These are phyloP conservation scores for Bimastos eiseni DNA, from an alignment of 2,888 invertebrate genomes.

Conservation along the genomic window DNA sequence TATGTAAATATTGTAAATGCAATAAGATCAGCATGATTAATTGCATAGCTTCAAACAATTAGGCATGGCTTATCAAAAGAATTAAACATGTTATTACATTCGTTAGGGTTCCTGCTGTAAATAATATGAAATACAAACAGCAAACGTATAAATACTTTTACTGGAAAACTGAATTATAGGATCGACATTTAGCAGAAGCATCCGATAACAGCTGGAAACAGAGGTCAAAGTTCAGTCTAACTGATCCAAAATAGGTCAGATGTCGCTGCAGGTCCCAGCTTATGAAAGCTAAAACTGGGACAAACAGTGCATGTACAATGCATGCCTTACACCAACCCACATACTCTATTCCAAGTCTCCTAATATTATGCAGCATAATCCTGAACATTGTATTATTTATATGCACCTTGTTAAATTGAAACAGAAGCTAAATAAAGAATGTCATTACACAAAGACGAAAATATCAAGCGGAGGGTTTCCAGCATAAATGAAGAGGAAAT, in stretches of 20 bases:
- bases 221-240: background rate
- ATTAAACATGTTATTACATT: background rate
- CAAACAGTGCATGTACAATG: background rate
- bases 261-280: background rate
- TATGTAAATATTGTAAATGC: background rate
- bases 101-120: background rate
- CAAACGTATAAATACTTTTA: background rate
- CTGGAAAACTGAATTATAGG: background rate
- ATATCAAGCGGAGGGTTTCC: background rate
- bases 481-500: too few species aligned
- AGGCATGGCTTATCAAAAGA: background rate
- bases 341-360: background rate
- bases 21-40: background rate
- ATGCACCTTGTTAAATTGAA: background rate
- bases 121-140: background rate
- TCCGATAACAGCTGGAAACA: background rate
- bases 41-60: background rate
- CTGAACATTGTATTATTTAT: background rate
- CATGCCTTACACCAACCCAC: background rate
- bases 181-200: background rate
- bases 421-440: background rate
- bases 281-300: slow-evolving; percentile 13
- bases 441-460: background rate
- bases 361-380: background rate
- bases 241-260: slow-evolving; percentile 5